Evolutionary conservation across 2,113 vertebrate species (phyloP), one percentile per base, ranked within the genome.

Genomic region (Cynocephalus volans): DNA sequence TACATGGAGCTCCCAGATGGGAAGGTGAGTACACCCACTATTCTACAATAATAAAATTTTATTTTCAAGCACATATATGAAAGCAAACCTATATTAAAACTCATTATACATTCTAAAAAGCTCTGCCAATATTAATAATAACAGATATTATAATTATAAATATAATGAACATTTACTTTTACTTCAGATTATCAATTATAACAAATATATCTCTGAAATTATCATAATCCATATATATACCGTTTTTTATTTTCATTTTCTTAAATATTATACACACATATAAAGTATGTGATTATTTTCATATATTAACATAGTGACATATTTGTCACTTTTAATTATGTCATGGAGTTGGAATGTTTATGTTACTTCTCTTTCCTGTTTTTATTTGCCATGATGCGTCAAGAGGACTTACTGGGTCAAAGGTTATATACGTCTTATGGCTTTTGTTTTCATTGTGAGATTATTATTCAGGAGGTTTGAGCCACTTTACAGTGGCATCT

Each of bases 1-100:
- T 99, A 99, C 72, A 98, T 99, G 81, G 99, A 99, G 87, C 98
- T 99, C 73, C 99, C 99, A 0, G 99, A 99, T 98, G 99, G 99
- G 92, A 99, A 99, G 99, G 99, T 99, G 50, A 97, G 95, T 72
- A 19, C 0, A 54, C 33, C 24, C 18, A 8, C 26, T 9, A 0
- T 48, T 36, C 65, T 77, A 17, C 23, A 31, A 11, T 41, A 31
- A n/a, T 52, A 28, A 41, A n/a, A 10, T 45, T 72, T 56, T 48
- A 31, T 41, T 54, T 93, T 69, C 8, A 76, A 36, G 56, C 28
- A 36, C 23, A 18, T 2, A 3, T n/a, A 26, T 41, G 77, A 60
- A 58, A 67, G 23, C 64, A 19, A 18, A 28, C 10, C 11, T 76
- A 2, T 14, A 23, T 79, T n/a, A 52, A 90, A 48, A 48, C 26